Evolutionary conservation across 2,113 vertebrate genomes (phyloP), one percentile per base, ranked within the genome.

Genomic region (Centropus bengalensis): DNA sequence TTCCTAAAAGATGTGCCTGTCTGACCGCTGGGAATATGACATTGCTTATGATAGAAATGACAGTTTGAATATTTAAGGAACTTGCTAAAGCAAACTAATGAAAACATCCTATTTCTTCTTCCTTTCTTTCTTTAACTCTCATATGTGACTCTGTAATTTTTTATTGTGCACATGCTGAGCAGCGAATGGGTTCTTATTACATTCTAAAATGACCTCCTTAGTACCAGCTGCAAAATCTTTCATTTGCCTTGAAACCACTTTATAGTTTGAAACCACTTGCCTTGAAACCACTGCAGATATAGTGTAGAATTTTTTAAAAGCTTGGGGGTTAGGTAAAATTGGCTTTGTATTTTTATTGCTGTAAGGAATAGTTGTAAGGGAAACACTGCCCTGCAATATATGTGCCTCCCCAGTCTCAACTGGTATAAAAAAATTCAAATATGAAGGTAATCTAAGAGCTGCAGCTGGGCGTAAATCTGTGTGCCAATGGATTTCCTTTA

Each of bases 401-500:
- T 45, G 11, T 79, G 51, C 52, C 22, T 59, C 18, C 20, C 55
- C 17, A 62, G n/a, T 80, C 24, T 68, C n/a, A 87, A 60, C 10
- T 28, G 15, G 3, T 56, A 6, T 71, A 44, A 86, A 89, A 44
- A 95, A 88, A 64, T 33, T 42, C 14, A 54, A 19, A 44, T 30
- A 68, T 26, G 30, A 81, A 49, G 7, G 24, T 59, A 73, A 69
- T 44, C 27, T 60, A 52, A 71, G 21, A 79, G 16, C n/a, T 54
- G 73, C 20, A 73, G 6, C 20, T 42, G 77, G 24, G 3, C 69
- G 28, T 66, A 89, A 85, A 89, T 73, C 36, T 73, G 8, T 64
- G 20, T 1, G 0, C 8, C 40, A 74, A 4, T 74, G 20, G 12
- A 21, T 2, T 51, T 81, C 16, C 1, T 3, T 63, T 47, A 62